Evolutionary conservation across 2,113 vertebrate species (phyloP), one percentile per base, ranked within the genome.

Genomic region (Pachypanchax playfairii): DNA sequence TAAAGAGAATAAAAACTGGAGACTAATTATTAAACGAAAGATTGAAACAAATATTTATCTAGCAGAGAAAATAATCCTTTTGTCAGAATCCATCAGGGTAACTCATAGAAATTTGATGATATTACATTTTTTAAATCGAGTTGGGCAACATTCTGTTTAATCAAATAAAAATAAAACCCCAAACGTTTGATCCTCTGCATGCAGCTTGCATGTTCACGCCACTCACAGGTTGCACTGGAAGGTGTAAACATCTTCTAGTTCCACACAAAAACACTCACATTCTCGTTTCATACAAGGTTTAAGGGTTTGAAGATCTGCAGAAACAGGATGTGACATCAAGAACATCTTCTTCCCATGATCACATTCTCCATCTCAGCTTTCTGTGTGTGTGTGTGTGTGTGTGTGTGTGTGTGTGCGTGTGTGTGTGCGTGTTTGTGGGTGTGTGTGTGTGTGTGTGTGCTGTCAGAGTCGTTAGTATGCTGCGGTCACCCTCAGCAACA

Each of bases 401-500:
- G 29, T 61, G 55, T 58, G 57, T 70, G 60, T 53, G 29, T 47
- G 14, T 28, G 20, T 54, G 62, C 41, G 44, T 29, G 17, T 17
- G 33, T 61, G 59, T 58, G 57, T 70, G 60, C 53, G 29, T 47
- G 14, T 28, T 12, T 58, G 62, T 49, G 44, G 29, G 20, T 18
- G 41, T 58, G 59, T 44, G 44, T 29, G 26, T 25, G 49, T 36
- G 29, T 66, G 58, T 49, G 63, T 28, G 48, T 4, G 24, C 52
- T 77, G 73, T 81, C 77, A 73, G 49, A 52, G 75, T 25, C 70
- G 69, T 82, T 83, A 75, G 84, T 85, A 80, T 82, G 77, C 80
- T 51, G 67, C 51, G 80, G 73, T 83, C 75, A 76, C 79, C 77
- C 70, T 61, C 54, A 15, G 56, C 66, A 62, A 60, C 79, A 75